phyloP scores from a whole-genome alignment of 2,113 vertebrate genomes.

The Anhinga rufa region DNA sequence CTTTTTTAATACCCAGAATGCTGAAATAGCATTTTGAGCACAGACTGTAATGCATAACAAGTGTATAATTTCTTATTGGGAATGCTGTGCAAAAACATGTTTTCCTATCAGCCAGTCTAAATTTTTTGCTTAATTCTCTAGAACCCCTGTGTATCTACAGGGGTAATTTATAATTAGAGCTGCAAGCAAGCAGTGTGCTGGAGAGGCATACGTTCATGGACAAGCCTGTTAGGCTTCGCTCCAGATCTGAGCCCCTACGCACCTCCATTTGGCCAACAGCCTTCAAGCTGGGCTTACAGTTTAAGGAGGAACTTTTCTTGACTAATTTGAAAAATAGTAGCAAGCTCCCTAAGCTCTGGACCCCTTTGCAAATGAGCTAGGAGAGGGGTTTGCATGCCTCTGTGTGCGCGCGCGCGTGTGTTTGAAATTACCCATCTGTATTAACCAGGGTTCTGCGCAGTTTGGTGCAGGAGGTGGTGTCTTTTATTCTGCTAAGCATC shows the following conservation, averaged over 20 bases:
- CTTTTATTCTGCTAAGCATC: constrained; percentile 23
- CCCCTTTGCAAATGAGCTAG: background rate
- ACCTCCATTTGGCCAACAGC: constrained; percentile 50
- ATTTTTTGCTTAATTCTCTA: constrained; percentile 70
- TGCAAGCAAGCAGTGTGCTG: constrained; percentile 41
- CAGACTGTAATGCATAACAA: constrained; percentile 79
- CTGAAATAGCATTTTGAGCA: constrained; percentile 79
- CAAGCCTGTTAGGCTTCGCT: constrained; percentile 53
- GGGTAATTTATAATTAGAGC: constrained; percentile 66
- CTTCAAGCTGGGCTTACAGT: constrained; percentile 34
- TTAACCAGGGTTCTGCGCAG: background rate
- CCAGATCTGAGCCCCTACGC: constrained; percentile 45
- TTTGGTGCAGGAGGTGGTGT: constrained; percentile 7
- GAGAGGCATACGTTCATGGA: constrained; percentile 18
- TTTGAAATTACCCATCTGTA: background rate
- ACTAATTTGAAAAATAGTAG: background rate
- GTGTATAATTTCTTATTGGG: constrained; percentile 78
- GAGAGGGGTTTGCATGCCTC: background rate
- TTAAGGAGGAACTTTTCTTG: constrained; percentile 32
- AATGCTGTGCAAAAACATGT: constrained; percentile 71
- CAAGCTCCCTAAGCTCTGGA: background rate
- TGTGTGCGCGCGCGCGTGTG: background rate
- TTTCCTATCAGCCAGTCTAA: constrained; percentile 64
- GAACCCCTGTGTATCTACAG: constrained; percentile 59
- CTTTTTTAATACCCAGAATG: constrained; percentile 80